Evolutionary conservation across 2,797 vertebrate species (phyloP), one percentile per base, ranked within the genome.

Genomic region (Falco berigora): DNA sequence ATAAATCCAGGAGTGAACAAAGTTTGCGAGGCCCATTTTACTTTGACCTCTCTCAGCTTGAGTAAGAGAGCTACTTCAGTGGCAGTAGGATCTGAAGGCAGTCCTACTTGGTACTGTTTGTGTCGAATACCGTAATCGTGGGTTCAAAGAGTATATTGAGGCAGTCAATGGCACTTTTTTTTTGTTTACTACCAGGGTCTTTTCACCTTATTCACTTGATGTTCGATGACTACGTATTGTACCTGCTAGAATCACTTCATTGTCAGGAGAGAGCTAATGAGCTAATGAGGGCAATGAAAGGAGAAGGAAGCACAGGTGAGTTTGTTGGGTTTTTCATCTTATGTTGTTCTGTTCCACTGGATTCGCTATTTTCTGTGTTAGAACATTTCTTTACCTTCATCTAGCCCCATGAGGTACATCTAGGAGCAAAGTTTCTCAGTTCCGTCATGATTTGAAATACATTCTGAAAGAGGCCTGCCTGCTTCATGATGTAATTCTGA

Each of bases 181-280:
- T 96, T 92, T 95, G 56, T 94, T 95, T 76, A 46, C 58, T 71
- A 32, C 56, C 98, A 99, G 99, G 99, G 32, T 99, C 99, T 75
- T 99, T 99, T 95, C 99, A 99, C 97, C 98, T 99, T 96, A 99
- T 99, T 92, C 99, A 99, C 84, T 98, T 99, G 97, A 99, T 99
- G 99, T 99, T 99, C 66, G 99, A 99, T 91, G 99, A 99, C 97
- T 99, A 99, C 5, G 99, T 99, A 77, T 98, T 99, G 87, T 99
- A 99, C 98, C 97, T 99, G 96, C 97, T 99, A 97, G 99, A 99
- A 96, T 99, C 99, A 16, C 98, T 99, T 76, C 99, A 99, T 94
- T 99, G 99, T 97, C 99, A 99, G 97, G 99, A 99, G 97, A 98
- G 99, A 90, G 99, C 99, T 97, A 99, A 98, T 32, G 99, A 99